These are phyloP conservation scores for Myxocyprinus asiaticus DNA, from an alignment of 2,113 vertebrate genomes.

Conservation along the genomic window DNA sequence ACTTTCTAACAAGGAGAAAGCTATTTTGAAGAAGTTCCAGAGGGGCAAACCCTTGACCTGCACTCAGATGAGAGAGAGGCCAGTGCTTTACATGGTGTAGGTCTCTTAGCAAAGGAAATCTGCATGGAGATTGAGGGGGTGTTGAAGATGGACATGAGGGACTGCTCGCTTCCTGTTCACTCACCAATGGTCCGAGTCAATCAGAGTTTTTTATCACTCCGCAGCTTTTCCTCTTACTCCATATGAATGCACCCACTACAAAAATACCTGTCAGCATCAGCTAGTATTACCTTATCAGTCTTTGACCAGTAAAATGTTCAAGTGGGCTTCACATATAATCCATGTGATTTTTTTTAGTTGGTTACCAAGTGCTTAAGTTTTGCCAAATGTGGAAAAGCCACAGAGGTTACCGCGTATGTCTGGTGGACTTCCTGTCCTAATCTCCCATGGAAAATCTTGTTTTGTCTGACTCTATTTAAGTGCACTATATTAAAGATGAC, in stretches of 20 bases:
- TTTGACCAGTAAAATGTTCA: neutral
- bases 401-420: conserved; percentile 22
- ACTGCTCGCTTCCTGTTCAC: neutral
- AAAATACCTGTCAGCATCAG: neutral
- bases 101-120: neutral
- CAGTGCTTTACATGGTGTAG: conserved; percentile 13
- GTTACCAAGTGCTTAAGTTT: conserved; percentile 20
- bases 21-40: neutral
- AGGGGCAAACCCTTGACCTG: neutral
- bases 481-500: neutral
- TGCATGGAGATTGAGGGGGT: conserved; percentile 8
- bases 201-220: neutral
- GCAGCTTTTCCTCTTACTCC: neutral
- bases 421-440: conserved; percentile 35
- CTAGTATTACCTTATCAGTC: neutral
- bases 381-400: conserved; percentile 32
- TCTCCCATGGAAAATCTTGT: conserved; percentile 19
- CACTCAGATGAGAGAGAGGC: neutral
- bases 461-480: neutral
- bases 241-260: neutral
- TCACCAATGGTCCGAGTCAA: neutral
- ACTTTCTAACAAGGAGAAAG: too few relatives aligned
- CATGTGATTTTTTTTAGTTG: conserved; percentile 27
- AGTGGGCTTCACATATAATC: conserved; percentile 41
- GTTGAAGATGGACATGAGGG: conserved; percentile 19